Evolutionary conservation across 2,797 vertebrate species (phyloP).

Genomic region (Gallirallus australis): DNA sequence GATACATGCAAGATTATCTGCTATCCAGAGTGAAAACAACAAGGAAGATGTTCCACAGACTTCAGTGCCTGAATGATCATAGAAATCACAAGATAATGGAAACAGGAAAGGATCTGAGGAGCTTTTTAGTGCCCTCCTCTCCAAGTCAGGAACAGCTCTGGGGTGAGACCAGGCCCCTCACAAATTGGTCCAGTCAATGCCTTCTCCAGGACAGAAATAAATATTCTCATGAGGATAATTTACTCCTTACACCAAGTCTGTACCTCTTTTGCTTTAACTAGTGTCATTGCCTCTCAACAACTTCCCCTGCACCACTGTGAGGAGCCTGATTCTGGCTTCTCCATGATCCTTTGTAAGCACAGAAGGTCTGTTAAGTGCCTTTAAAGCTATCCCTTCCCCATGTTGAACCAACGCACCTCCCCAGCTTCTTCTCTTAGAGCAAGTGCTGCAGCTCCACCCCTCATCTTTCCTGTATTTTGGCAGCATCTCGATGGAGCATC

Average conservation of each 20-base stretch:
- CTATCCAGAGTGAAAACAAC: neutral
- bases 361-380: neutral
- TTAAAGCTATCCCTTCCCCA: neutral
- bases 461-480: neutral
- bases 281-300: neutral
- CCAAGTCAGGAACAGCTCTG: neutral
- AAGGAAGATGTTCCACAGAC: neutral
- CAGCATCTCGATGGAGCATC: neutral
- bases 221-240: neutral
- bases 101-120: neutral
- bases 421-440: neutral
- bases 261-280: neutral
- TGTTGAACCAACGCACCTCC: neutral
- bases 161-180: neutral
- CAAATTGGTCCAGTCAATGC: neutral
- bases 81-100: neutral
- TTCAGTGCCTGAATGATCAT: neutral
- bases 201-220: neutral
- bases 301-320: neutral
- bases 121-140: neutral
- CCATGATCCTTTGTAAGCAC: neutral
- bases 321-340: neutral
- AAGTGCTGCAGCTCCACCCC: neutral
- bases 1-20: neutral
- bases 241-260: neutral